Percentiles rank a stretch among this genome's conserved stretches.
Evolutionary conservation across 1,140 invertebrate species (phyloP).

Genomic region (Venturia canescens): DNA sequence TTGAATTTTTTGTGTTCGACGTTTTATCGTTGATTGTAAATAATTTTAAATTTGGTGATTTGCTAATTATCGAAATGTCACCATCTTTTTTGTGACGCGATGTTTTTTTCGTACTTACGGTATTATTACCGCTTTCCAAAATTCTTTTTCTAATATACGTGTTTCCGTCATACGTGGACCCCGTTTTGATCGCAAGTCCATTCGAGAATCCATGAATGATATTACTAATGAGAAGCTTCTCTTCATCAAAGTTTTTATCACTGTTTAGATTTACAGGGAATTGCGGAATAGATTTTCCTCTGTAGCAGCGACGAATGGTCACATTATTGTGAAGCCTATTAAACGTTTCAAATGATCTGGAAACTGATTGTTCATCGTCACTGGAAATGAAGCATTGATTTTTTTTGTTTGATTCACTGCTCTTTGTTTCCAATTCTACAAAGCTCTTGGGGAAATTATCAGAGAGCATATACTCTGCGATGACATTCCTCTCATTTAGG

Average conservation of each 20-base stretch:
- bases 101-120: slow-evolving; percentile 11
- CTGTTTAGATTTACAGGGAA: slow-evolving; percentile 20
- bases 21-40: slow-evolving; percentile 34
- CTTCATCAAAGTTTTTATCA: slow-evolving; percentile 52
- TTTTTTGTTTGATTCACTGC: background rate
- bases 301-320: slow-evolving; percentile 44
- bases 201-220: slow-evolving; percentile 65
- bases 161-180: slow-evolving; percentile 24
- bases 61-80: slow-evolving; percentile 61
- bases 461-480: slow-evolving; percentile 79
- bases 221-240: slow-evolving; percentile 60
- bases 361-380: background rate
- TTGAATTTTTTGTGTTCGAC: background rate
- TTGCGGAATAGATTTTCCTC: slow-evolving; percentile 33
- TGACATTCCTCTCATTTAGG: slow-evolving; percentile 78
- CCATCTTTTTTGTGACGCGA: background rate
- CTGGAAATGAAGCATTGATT: slow-evolving; percentile 24
- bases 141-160: slow-evolving; percentile 30
- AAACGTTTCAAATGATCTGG: background rate
- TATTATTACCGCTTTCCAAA: slow-evolving; percentile 31
- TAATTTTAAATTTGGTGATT: slow-evolving; percentile 61
- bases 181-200: slow-evolving; percentile 53
- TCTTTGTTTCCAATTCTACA: background rate
- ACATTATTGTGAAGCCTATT: slow-evolving; percentile 38
- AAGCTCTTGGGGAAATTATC: slow-evolving; percentile 19